A percentile compares a stretch with the other conserved stretches of the same genome.
These are phyloP conservation scores for Puffinus mauretanicus DNA, from an alignment of 2,113 vertebrate species.

Conservation along the genomic window DNA sequence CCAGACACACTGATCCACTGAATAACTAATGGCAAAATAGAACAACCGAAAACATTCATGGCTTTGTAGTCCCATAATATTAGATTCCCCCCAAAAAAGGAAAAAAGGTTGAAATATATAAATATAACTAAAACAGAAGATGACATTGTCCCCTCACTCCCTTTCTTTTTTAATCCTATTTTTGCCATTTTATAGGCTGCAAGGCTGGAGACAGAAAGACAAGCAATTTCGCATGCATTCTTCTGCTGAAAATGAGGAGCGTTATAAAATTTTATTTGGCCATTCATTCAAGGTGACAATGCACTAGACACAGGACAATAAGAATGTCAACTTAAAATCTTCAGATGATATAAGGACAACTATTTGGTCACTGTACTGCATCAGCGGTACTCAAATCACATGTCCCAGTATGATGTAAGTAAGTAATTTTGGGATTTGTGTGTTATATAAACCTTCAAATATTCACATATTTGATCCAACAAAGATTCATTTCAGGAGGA, in stretches of 20 bases:
- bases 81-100: background rate
- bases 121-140: conserved; percentile 25
- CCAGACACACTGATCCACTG: background rate
- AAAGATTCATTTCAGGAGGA: background rate
- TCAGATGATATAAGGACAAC: background rate
- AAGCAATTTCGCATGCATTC: background rate
- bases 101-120: background rate
- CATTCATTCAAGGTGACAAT: conserved; percentile 19
- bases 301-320: background rate
- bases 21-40: background rate
- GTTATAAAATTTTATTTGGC: conserved; percentile 41
- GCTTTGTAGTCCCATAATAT: background rate
- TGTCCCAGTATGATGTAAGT: background rate
- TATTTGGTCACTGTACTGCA: background rate
- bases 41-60: background rate
- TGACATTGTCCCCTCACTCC: background rate
- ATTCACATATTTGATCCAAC: background rate
- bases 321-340: background rate
- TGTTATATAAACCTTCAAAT: background rate
- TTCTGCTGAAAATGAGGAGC: conserved; percentile 1
- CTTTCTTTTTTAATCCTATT: background rate
- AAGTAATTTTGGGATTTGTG: background rate
- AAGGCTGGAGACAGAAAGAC: background rate
- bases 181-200: background rate
- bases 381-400: background rate